Conservation (phyloP, 2,797 vertebrate genomes). For the Gephyroberyx darwinii region DNA sequence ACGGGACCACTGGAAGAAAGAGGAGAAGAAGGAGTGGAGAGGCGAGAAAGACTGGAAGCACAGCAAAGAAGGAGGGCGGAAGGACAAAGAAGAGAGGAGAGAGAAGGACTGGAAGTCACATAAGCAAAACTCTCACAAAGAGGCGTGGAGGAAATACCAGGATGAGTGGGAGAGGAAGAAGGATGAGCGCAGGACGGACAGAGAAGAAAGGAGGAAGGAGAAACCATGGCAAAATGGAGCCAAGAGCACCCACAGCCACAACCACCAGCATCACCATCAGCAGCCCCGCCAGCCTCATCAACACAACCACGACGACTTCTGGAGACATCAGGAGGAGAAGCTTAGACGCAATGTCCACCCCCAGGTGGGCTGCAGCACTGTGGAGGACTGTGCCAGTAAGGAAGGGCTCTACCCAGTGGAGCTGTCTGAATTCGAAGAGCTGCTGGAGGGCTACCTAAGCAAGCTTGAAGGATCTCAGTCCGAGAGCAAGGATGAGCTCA, state of each 20-base stretch:
- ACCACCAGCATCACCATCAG: constrained; percentile 53
- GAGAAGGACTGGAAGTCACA: constrained; percentile 64
- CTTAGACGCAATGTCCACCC: constrained; percentile 69
- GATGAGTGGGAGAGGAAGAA: constrained; percentile 82
- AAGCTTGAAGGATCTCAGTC: constrained; percentile 73
- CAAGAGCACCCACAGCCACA: constrained; percentile 43
- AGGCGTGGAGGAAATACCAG: constrained; percentile 77
- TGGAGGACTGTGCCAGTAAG: constrained; percentile 75
- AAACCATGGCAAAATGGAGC: constrained; percentile 71
- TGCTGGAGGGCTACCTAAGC: constrained; percentile 81
- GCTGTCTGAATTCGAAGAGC: constrained; percentile 77
- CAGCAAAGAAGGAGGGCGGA: constrained; percentile 56
- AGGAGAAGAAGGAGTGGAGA: constrained; percentile 66
- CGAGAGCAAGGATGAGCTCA: constrained; percentile 72
- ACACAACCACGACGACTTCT: constrained; percentile 68
- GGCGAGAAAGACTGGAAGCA: constrained; percentile 68
- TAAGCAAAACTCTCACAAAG: constrained; percentile 75
- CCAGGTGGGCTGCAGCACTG: constrained; percentile 64
- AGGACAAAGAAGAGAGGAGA: constrained; percentile 56
- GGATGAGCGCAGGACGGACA: constrained; percentile 71
- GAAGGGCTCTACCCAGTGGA: constrained; percentile 81
- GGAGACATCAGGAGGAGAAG: constrained; percentile 81
- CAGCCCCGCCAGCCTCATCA: constrained; percentile 57
- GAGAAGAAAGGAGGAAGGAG: constrained; percentile 79
- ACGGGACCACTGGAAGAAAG: constrained; percentile 72